A percentile compares a stretch with the other conserved stretches of the same genome.
These are phyloP conservation scores for Carposina sasakii DNA, from an alignment of 1,140 invertebrate genomes.

Conservation along the genomic window DNA sequence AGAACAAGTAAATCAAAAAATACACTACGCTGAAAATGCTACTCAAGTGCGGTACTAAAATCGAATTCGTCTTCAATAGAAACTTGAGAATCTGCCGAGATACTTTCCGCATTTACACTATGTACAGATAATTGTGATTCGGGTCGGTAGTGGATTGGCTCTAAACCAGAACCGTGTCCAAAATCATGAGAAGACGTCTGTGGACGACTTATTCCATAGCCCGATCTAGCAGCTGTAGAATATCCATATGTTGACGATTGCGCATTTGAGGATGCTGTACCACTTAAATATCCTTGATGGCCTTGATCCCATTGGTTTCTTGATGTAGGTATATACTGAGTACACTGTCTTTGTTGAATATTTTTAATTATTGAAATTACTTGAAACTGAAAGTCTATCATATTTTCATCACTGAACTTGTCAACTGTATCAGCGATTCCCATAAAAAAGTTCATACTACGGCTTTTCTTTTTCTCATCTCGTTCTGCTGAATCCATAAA, in stretches of 20 bases:
- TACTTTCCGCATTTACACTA: conserved; percentile 22
- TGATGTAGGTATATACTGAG: conserved; percentile 21
- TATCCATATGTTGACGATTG: conserved; percentile 23
- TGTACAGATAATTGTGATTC: conserved; percentile 24
- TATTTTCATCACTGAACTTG: conserved; percentile 11
- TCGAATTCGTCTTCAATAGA: conserved; percentile 26
- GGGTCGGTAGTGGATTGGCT: conserved; percentile 24
- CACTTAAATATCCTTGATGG: conserved; percentile 17
- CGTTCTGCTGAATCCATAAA: conserved; percentile 8
- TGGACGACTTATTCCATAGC: conserved; percentile 24
- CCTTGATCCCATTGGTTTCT: conserved; percentile 24
- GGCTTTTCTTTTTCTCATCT: conserved; percentile 6
- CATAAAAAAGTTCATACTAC: conserved; percentile 9
- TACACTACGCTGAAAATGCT: conserved; percentile 12
- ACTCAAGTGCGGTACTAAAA: conserved; percentile 20
- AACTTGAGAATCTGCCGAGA: conserved; percentile 22
- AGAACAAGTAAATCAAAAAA: conserved; percentile 12
- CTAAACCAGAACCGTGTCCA: conserved; percentile 25
- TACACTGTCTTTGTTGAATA: conserved; percentile 19
- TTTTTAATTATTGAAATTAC: conserved; percentile 11
- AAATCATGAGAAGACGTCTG: conserved; percentile 20
- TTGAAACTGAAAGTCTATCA: conserved; percentile 11
- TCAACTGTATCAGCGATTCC: conserved; percentile 7
- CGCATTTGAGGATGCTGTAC: conserved; percentile 20
- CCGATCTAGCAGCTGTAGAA: conserved; percentile 24